Evolutionary conservation across 2,113 vertebrate species (phyloP).

Genomic region (Neodon shergylaensis): DNA sequence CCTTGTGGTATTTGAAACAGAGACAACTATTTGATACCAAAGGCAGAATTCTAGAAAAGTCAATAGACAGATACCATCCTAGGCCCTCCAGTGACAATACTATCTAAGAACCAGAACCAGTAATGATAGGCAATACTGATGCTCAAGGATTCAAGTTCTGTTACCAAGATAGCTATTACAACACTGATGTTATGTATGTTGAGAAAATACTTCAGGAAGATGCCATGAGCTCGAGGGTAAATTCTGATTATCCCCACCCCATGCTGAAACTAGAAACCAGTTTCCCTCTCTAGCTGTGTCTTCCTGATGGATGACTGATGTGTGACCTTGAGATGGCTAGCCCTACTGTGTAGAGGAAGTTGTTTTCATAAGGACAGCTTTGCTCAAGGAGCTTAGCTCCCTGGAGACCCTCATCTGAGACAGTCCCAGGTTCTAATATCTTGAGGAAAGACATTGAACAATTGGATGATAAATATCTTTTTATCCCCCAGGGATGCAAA

Average conservation of each 20-base stretch:
- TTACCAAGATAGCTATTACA: neutral
- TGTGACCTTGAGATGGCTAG: neutral
- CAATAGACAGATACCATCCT: neutral
- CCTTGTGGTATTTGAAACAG: neutral
- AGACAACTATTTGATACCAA: neutral
- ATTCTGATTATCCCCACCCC: neutral
- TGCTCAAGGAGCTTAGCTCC: neutral
- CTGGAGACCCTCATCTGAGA: neutral
- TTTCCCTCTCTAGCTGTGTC: neutral
- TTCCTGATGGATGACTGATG: neutral
- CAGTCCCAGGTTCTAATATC: neutral
- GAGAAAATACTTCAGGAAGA: neutral
- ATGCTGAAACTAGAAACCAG: neutral
- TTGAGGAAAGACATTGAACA: neutral
- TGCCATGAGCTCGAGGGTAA: neutral
- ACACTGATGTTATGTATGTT: neutral
- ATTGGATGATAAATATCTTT: neutral
- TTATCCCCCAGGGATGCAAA: neutral
- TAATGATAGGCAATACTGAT: neutral
- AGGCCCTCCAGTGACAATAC: neutral
- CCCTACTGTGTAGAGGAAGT: neutral
- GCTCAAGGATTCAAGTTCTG: neutral
- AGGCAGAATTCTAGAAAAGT: neutral
- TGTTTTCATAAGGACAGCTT: neutral
- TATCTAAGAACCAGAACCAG: neutral